Base-by-base conservation (phyloP, 2,888 invertebrate genomes). In the Papilio protenor region DNA sequence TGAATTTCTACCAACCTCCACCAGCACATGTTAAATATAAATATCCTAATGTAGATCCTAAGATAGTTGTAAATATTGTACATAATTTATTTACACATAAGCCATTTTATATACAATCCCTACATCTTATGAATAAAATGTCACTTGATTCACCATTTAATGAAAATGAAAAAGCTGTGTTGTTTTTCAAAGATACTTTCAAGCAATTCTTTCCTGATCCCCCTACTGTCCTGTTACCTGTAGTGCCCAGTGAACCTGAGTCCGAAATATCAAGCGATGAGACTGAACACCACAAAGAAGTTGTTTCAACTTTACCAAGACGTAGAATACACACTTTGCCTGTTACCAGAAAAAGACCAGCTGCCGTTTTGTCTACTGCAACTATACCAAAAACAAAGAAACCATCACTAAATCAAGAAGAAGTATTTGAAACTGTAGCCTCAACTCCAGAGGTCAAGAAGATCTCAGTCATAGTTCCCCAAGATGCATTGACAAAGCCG, bases 51-150 rank as follows among this genome's bases (percentile, higher is more conserved):
- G 96, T 98, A 12, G 97, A 96, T 75, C 95, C 96, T 59, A 95
- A 95, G 76, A 97, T 97, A 66, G 95, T 98, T 66, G 95, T 97
- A 76, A 98, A 98, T 86, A 98, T 99, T 80, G 95, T 97, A 6
- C 95, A 97, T 89, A 96, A 97, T 45, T 90, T 99, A 77, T 95
- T 97, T 77, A 95, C 96, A 21, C 96, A 98, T 83, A 97, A 97
- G 76, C 96, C 96, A 84, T 97, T 99, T 89, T 99, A 99, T 87
- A 96, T 96, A 1, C 96, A 97, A 95, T 96, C 97, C 14, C 87
- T 99, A 71, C 99, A 99, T 92, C 95, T 99, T 75, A 99, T 99
- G 99, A 99, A 99, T 88, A 97, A 97, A 91, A 98, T 99, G 98
- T 97, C 97, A 88, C 91, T 99, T 73, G 97, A 97, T 23, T 96